Evolutionary conservation across 2,113 vertebrate species (phyloP).

Genomic region (Sclerurus mexicanus): DNA sequence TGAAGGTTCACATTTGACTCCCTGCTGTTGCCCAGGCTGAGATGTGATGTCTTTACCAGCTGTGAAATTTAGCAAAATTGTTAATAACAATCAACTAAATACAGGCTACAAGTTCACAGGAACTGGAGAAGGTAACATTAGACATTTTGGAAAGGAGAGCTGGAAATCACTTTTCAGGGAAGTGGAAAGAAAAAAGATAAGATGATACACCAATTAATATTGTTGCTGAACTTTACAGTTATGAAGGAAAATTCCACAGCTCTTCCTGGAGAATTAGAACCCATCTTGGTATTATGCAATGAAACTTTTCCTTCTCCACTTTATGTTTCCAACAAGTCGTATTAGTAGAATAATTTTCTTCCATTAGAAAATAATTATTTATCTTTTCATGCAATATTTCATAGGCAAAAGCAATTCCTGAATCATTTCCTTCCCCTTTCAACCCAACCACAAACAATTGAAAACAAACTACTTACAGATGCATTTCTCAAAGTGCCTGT

Average conservation of each 20-base stretch:
- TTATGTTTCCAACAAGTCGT: not conserved
- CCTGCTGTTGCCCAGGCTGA: not conserved
- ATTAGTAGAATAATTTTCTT: not conserved
- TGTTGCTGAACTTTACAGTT: not conserved
- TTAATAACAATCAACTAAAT: not conserved
- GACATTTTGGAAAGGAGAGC: not conserved
- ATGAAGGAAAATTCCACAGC: not conserved
- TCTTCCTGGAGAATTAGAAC: not conserved
- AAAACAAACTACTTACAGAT: constrained; percentile 67
- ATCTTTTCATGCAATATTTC: not conserved
- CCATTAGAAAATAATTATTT: not conserved
- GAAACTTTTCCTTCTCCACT: not conserved
- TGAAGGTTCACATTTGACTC: not conserved
- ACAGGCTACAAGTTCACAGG: not conserved
- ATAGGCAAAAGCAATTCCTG: not conserved
- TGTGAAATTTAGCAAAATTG: not conserved
- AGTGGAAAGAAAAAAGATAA: not conserved
- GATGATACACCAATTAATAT: not conserved
- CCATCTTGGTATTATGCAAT: not conserved
- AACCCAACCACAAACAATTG: not conserved
- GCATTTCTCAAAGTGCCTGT: constrained; percentile 2
- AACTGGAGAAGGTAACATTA: not conserved
- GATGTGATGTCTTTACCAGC: not conserved
- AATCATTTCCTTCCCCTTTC: not conserved
- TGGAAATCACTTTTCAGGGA: not conserved